These are phyloP conservation scores for Miichthys miiuy DNA, from an alignment of 2,797 vertebrate genomes.

Conservation along the genomic window DNA sequence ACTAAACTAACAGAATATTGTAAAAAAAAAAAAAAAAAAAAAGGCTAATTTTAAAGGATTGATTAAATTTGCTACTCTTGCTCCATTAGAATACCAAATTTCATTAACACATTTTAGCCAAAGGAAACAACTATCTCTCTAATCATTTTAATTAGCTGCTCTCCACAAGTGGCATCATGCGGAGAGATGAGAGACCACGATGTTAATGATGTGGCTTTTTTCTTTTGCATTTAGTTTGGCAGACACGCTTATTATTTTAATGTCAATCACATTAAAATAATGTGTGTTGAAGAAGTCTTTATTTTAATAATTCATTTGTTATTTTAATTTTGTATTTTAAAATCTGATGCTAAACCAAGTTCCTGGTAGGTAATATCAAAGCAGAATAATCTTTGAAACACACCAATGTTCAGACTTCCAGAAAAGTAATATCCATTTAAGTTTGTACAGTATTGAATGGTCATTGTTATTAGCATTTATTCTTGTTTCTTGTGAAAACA, in stretches of 20 bases:
- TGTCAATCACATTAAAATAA: constrained; percentile 28
- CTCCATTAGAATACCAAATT: constrained; percentile 78
- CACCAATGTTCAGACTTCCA: neutral
- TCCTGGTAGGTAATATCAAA: constrained; percentile 10
- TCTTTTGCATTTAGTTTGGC: constrained; percentile 22
- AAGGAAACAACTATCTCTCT: constrained; percentile 57
- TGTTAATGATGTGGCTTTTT: constrained; percentile 31
- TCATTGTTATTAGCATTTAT: too few relatives aligned
- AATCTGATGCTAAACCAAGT: neutral
- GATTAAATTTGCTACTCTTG: constrained; percentile 56
- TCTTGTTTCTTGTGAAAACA: too few relatives aligned
- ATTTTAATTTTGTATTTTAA: constrained; percentile 28
- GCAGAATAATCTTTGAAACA: neutral
- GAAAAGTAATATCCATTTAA: too few relatives aligned
- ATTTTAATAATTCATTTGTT: constrained; percentile 39
- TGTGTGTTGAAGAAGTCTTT: neutral
- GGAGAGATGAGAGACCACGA: constrained; percentile 33
- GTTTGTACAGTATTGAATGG: too few relatives aligned
- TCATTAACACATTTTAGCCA: constrained; percentile 53
- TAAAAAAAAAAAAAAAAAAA: neutral
- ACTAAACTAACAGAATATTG: constrained; percentile 24
- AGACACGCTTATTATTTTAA: constrained; percentile 33
- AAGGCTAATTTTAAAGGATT: constrained; percentile 53
- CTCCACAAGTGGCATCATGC: constrained; percentile 35
- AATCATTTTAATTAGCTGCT: constrained; percentile 76